A percentile compares a stretch with the other conserved stretches of the same genome.
phyloP scores from a whole-genome alignment of 35 echinoderm and acorn worm genomes.

The Chiridota heheva region DNA sequence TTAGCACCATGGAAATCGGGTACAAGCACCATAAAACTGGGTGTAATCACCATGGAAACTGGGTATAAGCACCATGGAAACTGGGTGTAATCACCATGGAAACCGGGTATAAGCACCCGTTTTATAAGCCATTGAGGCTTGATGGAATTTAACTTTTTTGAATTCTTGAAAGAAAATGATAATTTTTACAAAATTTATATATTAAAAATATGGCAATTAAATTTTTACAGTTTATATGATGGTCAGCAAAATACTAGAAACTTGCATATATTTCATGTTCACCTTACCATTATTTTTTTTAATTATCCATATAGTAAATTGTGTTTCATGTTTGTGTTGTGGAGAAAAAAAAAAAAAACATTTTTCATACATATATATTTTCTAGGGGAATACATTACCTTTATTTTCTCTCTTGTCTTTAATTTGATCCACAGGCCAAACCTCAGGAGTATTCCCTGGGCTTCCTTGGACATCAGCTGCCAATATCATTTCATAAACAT shows the following conservation, averaged over 20 bases:
- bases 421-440: slow-evolving; percentile 47
- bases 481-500: slow-evolving; percentile 95
- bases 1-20: too few relatives aligned
- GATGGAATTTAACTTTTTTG: too few relatives aligned
- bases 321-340: not conserved
- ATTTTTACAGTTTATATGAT: too few relatives aligned
- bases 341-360: not conserved
- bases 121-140: too few relatives aligned
- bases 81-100: too few relatives aligned
- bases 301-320: not conserved
- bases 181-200: too few relatives aligned
- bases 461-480: slow-evolving; percentile 74
- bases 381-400: not conserved
- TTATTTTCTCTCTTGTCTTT: not conserved
- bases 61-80: too few relatives aligned
- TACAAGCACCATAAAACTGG: too few relatives aligned
- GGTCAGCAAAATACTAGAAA: not conserved
- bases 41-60: too few relatives aligned
- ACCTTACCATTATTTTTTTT: not conserved
- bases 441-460: slow-evolving; percentile 74
- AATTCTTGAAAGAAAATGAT: too few relatives aligned
- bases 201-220: too few relatives aligned
- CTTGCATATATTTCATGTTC: not conserved
- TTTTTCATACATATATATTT: not conserved
- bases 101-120: too few relatives aligned